Base-by-base conservation (phyloP, 2,888 invertebrate genomes). In the Pyrrhosoma nymphula region DNA sequence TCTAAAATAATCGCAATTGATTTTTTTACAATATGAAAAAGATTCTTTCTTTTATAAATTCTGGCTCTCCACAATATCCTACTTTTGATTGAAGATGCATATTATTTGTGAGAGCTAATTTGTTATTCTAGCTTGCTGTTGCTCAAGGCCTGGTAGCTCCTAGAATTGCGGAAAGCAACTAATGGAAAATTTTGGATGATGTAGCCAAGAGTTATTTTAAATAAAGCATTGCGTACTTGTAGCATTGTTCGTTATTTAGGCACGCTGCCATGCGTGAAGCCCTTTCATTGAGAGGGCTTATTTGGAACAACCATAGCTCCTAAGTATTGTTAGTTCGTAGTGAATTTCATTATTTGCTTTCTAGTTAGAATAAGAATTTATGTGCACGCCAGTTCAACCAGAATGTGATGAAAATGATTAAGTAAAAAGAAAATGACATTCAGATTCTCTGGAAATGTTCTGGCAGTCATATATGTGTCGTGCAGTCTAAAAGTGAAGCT, bases 51-150 rank as follows among this genome's bases (percentile, higher is more conserved):
- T 47, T 26, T 39, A 12, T 26, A 12, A 93, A 89, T 95, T 69
- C 93, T 95, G 95, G 95, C 91, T 89, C 88, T 93, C 55, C 26
- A 95, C 82, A 82, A 69, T 88, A 88, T 95, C 93, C 60, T 95
- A 56, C 63, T 95, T 95, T 82, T 95, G 60, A 88, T 63, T 88
- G 39, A 60, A 95, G 82, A 95, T 95, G 88, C 95, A 69, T 95
- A 95, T 95, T 89, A 82, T 93, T 88, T 93, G 69, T 93, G 69
- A 95, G 88, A 89, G 95, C 82, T 93, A 69, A 88, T 95, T 88
- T 88, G 95, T 89, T 95, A 95, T 95, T 95, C 95, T 95, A 90
- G 95, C 89, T 95, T 95, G 95, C 95, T 95, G 95, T 88, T 95
- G 95, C 95, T 95, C 93, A 93, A 93, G 93, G 93, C 93, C 90